Base-by-base conservation (phyloP, 2,797 vertebrate species). In the Diplodus puntazzo region DNA sequence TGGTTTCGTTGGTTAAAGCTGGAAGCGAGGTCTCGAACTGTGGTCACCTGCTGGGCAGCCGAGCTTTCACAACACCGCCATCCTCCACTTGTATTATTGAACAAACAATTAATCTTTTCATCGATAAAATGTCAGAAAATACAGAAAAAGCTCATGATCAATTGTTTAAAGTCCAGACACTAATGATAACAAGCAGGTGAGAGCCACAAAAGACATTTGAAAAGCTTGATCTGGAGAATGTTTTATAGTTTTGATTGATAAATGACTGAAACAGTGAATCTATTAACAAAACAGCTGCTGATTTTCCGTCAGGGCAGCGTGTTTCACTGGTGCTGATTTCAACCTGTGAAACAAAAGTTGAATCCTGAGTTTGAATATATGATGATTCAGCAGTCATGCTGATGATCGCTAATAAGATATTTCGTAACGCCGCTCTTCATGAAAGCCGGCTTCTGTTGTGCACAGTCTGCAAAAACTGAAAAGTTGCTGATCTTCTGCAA, bases 401-500 rank as follows among this genome's bases (percentile, higher is more conserved):
- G 43, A 59, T 45, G 3, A 61, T 13, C 16, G 23, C 54, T 16
- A 5, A 50, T 3, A 6, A 23, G 20, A 64, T 58, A 34, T 57
- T 76, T 74, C 11, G 20, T 9, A 75, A 60, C 67, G 71, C 42
- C 55, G 57, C 1, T 2, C 17, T 48, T 68, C 2, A 3, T 69
- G 63, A 79, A 76, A 72, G 7, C 1, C 20, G 3, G 53, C 48
- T 11, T 27, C 48, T 42, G 21, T 52, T 74, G 30, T 72, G 74
- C 75, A 66, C 25, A n/a, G 58, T 80, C 48, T 25, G 69, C 79
- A 80, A 34, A 84, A 75, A 65, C 3, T 23, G 17, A 72, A 76
- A 50, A 69, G 55, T 57, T 30, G 61, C 58, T 46, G 83, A 78
- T 70, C 54, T 11, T 46, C 5, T 11, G 30, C n/a, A 30, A 54